These are phyloP conservation scores for Athetis lepigone DNA, from an alignment of 2,888 invertebrate species.

Conservation along the genomic window DNA sequence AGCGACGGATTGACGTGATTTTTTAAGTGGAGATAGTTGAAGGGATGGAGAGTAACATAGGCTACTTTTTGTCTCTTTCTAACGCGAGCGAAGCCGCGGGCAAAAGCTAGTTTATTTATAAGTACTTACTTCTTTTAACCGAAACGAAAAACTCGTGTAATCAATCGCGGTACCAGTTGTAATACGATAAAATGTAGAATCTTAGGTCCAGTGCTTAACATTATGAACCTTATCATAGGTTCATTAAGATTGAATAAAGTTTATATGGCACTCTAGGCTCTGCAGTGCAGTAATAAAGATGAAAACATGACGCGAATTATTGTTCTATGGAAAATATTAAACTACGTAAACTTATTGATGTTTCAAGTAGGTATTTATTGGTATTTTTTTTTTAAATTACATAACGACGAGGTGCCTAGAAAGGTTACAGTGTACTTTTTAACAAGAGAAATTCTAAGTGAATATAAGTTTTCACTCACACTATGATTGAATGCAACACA, in stretches of 20 bases:
- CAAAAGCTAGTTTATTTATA: background rate
- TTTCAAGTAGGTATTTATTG: too few species aligned
- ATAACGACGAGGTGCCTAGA: background rate
- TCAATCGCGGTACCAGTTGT: background rate
- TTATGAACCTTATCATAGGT: conserved; percentile 16
- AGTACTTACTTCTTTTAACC: background rate
- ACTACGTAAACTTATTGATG: background rate
- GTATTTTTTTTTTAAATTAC: background rate
- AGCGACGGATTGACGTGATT: too few species aligned
- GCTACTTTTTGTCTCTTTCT: too few species aligned
- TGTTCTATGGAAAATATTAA: background rate
- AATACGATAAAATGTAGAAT: background rate
- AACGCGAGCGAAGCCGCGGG: too few species aligned
- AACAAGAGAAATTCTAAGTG: background rate
- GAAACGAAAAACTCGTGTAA: background rate
- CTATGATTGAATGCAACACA: background rate
- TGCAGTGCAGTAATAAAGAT: background rate
- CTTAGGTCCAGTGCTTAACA: background rate
- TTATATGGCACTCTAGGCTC: background rate
- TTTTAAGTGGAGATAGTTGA: too few species aligned
- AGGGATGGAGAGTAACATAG: too few species aligned
- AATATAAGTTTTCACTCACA: background rate
- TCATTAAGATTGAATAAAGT: conserved; percentile 1
- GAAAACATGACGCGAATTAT: background rate
- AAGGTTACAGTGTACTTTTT: background rate